Evolutionary conservation across 1,140 invertebrate genomes (phyloP).

Genomic region (Acromyrmex heyeri): DNA sequence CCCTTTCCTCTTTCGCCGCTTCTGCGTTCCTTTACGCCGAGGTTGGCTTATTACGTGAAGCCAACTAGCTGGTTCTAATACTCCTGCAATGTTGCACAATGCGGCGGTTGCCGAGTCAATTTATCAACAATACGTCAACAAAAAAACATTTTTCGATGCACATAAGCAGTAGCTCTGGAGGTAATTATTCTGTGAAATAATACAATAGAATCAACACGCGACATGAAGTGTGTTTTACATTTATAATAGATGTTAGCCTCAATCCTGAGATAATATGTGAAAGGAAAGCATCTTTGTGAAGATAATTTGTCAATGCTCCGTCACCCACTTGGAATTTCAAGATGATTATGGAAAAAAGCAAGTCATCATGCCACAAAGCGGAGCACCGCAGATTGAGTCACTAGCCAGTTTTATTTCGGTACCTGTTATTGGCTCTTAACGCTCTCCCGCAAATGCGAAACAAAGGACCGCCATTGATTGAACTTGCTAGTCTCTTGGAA

Average conservation of each 20-base stretch:
- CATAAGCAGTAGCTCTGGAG: background rate
- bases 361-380: constrained; percentile 19
- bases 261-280: background rate
- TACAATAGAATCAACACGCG: background rate
- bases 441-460: constrained; percentile 73
- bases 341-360: constrained; percentile 36
- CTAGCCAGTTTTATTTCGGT: constrained; percentile 81
- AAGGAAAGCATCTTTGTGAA: constrained; percentile 7
- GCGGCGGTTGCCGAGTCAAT: background rate
- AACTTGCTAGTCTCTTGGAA: constrained; percentile 78
- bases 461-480: constrained; percentile 81
- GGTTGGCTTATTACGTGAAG: constrained; percentile 2
- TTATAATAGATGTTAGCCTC: background rate
- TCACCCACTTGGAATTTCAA: constrained; percentile 9
- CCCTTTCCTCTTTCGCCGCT: constrained; percentile 3
- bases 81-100: background rate
- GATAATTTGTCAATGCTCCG: constrained; percentile 8
- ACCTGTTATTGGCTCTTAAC: constrained; percentile 75
- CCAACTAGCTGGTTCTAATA: background rate
- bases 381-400: constrained; percentile 82
- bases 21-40: background rate
- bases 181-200: background rate
- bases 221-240: background rate
- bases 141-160: background rate
- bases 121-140: constrained; percentile 3